Percentiles rank a stretch among this genome's conserved stretches.
Evolutionary conservation across 1,140 invertebrate species (phyloP).

Genomic region (Amyelois transitella): DNA sequence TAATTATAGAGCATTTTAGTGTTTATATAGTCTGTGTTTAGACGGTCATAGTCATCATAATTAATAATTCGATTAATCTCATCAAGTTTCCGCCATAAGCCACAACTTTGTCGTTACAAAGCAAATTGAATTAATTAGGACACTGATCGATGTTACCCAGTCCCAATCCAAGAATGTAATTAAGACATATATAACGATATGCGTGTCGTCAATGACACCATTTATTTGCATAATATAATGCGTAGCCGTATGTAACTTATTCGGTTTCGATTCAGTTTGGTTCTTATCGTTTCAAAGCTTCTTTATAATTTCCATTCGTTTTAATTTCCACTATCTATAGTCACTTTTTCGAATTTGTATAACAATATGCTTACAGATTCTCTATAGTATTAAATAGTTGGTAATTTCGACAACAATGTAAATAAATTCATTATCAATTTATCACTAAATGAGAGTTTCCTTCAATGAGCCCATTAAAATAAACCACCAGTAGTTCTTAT

Average conservation of each 20-base stretch:
- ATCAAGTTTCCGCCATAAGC: constrained; percentile 17
- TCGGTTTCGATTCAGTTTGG: neutral
- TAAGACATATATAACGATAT: constrained; percentile 8
- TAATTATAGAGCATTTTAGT: neutral
- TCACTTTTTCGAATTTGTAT: neutral
- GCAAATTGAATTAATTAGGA: neutral
- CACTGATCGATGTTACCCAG: constrained; percentile 25
- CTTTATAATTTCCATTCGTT: neutral
- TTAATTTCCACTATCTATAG: neutral
- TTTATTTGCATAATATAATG: neutral
- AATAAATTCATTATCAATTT: constrained; percentile 46
- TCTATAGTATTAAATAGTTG: neutral
- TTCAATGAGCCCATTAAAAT: constrained; percentile 12
- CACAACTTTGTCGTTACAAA: constrained; percentile 6
- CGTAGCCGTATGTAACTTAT: neutral
- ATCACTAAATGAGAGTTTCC: constrained; percentile 25
- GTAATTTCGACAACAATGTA: constrained; percentile 29
- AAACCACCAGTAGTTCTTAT: constrained; percentile 28
- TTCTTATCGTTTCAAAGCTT: constrained; percentile 1
- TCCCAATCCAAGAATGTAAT: constrained; percentile 59
- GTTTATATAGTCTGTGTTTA: neutral
- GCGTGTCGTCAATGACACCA: neutral
- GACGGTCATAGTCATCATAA: neutral
- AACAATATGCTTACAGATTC: neutral
- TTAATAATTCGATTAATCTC: constrained; percentile 12